Evolutionary conservation across 2,888 invertebrate genomes (phyloP).

Genomic region (Orchesella flavescens): DNA sequence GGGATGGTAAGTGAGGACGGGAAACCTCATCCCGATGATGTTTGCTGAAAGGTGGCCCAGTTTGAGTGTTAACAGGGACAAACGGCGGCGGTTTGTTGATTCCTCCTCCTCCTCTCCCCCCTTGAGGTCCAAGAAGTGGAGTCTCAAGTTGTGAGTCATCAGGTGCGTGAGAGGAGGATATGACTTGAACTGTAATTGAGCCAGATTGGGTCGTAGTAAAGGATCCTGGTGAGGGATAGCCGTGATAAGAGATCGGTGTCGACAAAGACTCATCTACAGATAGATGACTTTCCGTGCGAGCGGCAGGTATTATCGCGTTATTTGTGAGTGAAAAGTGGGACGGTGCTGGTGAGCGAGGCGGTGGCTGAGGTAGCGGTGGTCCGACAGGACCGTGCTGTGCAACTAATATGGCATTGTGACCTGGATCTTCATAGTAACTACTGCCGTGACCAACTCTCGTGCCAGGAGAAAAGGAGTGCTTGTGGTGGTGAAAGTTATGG

Average conservation of each 20-base stretch:
- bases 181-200: slow-evolving; percentile 79
- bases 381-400: slow-evolving; percentile 65
- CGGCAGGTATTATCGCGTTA: slow-evolving; percentile 72
- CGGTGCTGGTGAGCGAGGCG: slow-evolving; percentile 62
- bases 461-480: slow-evolving; percentile 50
- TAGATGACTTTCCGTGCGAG: slow-evolving; percentile 74
- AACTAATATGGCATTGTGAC: slow-evolving; percentile 61
- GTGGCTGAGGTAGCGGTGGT: slow-evolving; percentile 57
- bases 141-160: slow-evolving; percentile 78
- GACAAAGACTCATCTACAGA: slow-evolving; percentile 76
- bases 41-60: slow-evolving; percentile 50
- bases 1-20: slow-evolving; percentile 51
- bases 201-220: slow-evolving; percentile 73
- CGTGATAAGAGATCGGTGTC: slow-evolving; percentile 73
- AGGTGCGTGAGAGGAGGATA: slow-evolving; percentile 79
- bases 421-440: slow-evolving; percentile 62
- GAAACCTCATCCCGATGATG: slow-evolving; percentile 46
- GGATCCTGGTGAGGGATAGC: slow-evolving; percentile 72
- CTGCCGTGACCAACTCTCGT: slow-evolving; percentile 58
- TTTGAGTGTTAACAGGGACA: slow-evolving; percentile 62
- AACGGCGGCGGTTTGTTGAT: slow-evolving; percentile 67
- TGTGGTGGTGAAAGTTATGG: slow-evolving; percentile 54
- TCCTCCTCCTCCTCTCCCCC: slow-evolving; percentile 50
- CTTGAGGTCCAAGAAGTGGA: slow-evolving; percentile 76
- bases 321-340: slow-evolving; percentile 63